Conservation (phyloP, 2,888 invertebrate species). For the Caradrina clavipalpis region DNA sequence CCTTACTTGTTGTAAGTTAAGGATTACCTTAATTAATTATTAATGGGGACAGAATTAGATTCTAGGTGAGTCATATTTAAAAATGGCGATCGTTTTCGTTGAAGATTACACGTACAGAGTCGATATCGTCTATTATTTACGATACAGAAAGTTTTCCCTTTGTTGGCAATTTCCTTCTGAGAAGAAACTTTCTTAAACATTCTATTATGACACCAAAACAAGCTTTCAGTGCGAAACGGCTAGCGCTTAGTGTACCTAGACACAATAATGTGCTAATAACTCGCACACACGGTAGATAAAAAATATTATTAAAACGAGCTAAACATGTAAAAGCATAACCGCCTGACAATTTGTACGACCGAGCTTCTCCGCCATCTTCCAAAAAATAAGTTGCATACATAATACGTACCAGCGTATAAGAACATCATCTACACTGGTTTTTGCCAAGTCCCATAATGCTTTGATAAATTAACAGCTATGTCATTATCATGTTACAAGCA, state of each 20-base stretch:
- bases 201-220: too few relatives aligned
- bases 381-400: constrained; percentile 39
- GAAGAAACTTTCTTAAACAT: too few relatives aligned
- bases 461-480: constrained; percentile 63
- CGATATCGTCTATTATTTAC: too few relatives aligned
- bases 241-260: too few relatives aligned
- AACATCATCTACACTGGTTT: constrained; percentile 50
- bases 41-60: constrained; percentile 25
- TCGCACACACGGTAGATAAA: too few relatives aligned
- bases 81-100: constrained; percentile 1
- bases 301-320: neutral
- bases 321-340: constrained; percentile 7
- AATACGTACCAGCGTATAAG: constrained; percentile 23
- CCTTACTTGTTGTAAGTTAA: constrained; percentile 22
- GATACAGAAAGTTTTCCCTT: too few relatives aligned
- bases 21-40: constrained; percentile 52
- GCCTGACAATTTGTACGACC: constrained; percentile 15
- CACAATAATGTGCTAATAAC: too few relatives aligned
- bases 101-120: too few relatives aligned
- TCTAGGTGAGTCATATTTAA: neutral
- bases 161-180: too few relatives aligned
- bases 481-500: constrained; percentile 63
- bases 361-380: constrained; percentile 4
- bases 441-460: constrained; percentile 60
- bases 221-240: too few relatives aligned